A percentile compares a stretch with the other conserved stretches of the same genome.
Evolutionary conservation across 2,888 invertebrate genomes (phyloP).

Genomic region (Pachliopta kotzebuea): DNA sequence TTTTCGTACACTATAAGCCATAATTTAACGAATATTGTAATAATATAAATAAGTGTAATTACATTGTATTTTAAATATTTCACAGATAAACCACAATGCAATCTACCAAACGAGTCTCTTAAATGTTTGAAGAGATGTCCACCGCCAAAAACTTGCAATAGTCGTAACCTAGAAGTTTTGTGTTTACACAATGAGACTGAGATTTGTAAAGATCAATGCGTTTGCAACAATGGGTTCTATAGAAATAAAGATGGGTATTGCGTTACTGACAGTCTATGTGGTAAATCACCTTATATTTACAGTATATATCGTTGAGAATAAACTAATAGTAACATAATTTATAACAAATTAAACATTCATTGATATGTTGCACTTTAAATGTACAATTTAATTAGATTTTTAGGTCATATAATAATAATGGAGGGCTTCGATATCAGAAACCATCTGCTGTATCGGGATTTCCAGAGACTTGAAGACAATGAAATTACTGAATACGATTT

Average conservation of each 20-base stretch:
- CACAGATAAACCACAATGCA: constrained; percentile 1
- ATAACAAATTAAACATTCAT: background rate
- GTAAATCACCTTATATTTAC: constrained; percentile 11
- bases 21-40: too few relatives aligned
- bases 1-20: background rate
- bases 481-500: too few relatives aligned
- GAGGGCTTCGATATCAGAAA: too few relatives aligned
- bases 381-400: too few relatives aligned
- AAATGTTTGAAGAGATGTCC: constrained; percentile 13
- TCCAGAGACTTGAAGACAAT: too few relatives aligned
- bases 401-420: too few relatives aligned
- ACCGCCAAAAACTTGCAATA: constrained; percentile 18
- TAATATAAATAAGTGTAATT: too few relatives aligned
- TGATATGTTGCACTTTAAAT: too few relatives aligned
- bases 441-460: too few relatives aligned
- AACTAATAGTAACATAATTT: background rate
- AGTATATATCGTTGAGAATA: background rate
- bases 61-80: background rate
- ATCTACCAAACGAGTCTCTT: background rate
- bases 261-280: constrained; percentile 27
- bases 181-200: constrained; percentile 2
- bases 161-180: constrained; percentile 7
- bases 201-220: constrained; percentile 16
- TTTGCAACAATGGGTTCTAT: constrained; percentile 17
- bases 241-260: constrained; percentile 18